These are phyloP conservation scores for Xylocampa areola DNA, from an alignment of 2,888 invertebrate species.

Conservation along the genomic window DNA sequence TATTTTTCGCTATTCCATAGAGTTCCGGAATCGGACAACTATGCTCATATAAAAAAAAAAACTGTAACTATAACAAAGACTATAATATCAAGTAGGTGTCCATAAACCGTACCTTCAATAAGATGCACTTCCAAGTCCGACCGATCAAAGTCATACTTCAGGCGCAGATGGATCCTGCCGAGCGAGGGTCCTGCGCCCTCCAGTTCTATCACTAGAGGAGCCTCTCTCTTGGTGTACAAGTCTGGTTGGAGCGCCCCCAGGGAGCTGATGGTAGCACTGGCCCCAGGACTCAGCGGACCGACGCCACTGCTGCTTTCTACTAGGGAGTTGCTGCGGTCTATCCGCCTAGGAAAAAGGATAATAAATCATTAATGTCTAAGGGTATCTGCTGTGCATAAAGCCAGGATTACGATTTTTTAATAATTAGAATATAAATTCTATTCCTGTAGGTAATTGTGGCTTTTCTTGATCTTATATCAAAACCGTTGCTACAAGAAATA, in stretches of 20 bases:
- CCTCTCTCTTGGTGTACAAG: slow-evolving; percentile 94
- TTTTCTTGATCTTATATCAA: too few relatives aligned
- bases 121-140: slow-evolving; percentile 97
- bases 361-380: not conserved
- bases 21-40: too few relatives aligned
- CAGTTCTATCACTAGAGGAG: slow-evolving; percentile 93
- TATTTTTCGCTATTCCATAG: too few relatives aligned
- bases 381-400: too few relatives aligned
- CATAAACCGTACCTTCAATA: slow-evolving; percentile 92
- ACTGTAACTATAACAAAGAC: too few relatives aligned
- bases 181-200: slow-evolving; percentile 92
- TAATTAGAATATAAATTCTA: too few relatives aligned
- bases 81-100: not conserved
- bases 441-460: too few relatives aligned
- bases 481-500: too few relatives aligned
- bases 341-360: slow-evolving; percentile 72
- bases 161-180: slow-evolving; percentile 95
- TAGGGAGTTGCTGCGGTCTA: slow-evolving; percentile 88
- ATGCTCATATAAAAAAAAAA: not conserved
- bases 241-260: slow-evolving; percentile 96
- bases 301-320: slow-evolving; percentile 85
- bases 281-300: slow-evolving; percentile 83
- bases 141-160: slow-evolving; percentile 96
- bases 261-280: slow-evolving; percentile 81
- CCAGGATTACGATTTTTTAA: too few relatives aligned